phyloP scores from a whole-genome alignment of 1,140 invertebrate species.

The Dolichoris vasculosae region DNA sequence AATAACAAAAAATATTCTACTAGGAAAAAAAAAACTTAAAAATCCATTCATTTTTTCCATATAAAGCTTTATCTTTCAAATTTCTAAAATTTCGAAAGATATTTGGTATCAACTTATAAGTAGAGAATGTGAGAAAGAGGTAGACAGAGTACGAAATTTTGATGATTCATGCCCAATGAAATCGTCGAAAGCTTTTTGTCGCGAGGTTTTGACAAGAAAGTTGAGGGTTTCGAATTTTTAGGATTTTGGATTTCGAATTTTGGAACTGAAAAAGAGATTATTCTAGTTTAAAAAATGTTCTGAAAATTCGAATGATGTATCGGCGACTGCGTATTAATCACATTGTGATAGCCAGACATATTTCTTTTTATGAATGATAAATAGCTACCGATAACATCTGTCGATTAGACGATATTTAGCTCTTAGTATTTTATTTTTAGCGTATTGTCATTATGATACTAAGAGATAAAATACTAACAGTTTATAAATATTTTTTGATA shows the following conservation, averaged over 20 bases:
- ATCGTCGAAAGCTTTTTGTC: conserved; percentile 43
- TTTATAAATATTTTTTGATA: neutral
- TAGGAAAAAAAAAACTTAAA: neutral
- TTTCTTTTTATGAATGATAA: conserved; percentile 53
- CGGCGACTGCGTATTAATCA: neutral
- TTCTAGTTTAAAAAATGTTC: conserved; percentile 40
- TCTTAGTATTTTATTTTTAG: conserved; percentile 39
- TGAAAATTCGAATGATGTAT: neutral
- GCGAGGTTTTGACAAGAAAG: conserved; percentile 41
- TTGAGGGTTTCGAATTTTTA: conserved; percentile 36
- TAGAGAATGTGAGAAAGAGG: conserved; percentile 10
- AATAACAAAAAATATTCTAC: conserved; percentile 9
- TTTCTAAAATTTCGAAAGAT: conserved; percentile 38
- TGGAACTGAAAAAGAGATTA: conserved; percentile 44
- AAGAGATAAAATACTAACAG: neutral
- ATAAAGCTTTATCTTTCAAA: conserved; percentile 18
- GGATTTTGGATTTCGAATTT: conserved; percentile 47
- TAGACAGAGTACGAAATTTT: conserved; percentile 22
- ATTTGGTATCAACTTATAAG: conserved; percentile 1
- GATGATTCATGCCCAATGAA: conserved; percentile 50
- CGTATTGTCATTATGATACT: neutral
- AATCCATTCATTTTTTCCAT: conserved; percentile 42
- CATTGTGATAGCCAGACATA: conserved; percentile 24
- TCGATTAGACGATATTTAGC: conserved; percentile 36
- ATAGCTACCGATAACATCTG: conserved; percentile 46